Evolutionary conservation across 2,113 vertebrate species (phyloP), one percentile per base, ranked within the genome.

Genomic region (Alethe castanea): DNA sequence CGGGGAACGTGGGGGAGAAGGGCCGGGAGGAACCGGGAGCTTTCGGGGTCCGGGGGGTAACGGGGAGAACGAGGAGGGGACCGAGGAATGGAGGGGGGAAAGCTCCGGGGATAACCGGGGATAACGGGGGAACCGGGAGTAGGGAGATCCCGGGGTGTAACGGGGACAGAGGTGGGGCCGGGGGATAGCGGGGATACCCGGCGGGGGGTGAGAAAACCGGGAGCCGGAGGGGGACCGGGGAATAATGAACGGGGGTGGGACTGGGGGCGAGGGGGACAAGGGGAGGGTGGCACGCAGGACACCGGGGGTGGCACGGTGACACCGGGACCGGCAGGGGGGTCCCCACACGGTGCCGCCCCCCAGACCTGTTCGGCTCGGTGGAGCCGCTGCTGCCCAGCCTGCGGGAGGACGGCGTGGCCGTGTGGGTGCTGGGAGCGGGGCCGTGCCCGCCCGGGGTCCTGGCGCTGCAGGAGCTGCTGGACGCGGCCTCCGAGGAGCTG

Each of bases 341-440:
- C 24, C 66, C 36, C 66, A 19, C 45, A 31, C 45, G 36, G 16
- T 31, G 13, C 71, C 12, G 24, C 19, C 22, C 28, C 36, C 33
- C 92, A 97, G 97, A 93, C 0, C 94, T 97, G 5, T 94, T 93
- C 8, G 70, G 31, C 0, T 29, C 67, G 1, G 96, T 97, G 87
- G 91, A 94, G 72, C 95, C 95, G 72, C 79, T 97, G 13, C 96
- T 97, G 50, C 66, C 95, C 44, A 24, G 16, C 24, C 60, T 97
- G 90, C 66, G 10, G 36, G 88, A 95, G 42, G 88, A 92, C 16
- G 95, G 17, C 0, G 4, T 97, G 6, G 62, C 8, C 12, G 94
- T 97, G 40, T 97, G 97, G 97, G 94, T 96, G 90, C 76, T 96
- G 88, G 97, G 96, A 6, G 26, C 23, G 14, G 97, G 97, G 35